These are phyloP conservation scores for Meta bourneti DNA, from an alignment of 2,888 invertebrate species.

Conservation along the genomic window DNA sequence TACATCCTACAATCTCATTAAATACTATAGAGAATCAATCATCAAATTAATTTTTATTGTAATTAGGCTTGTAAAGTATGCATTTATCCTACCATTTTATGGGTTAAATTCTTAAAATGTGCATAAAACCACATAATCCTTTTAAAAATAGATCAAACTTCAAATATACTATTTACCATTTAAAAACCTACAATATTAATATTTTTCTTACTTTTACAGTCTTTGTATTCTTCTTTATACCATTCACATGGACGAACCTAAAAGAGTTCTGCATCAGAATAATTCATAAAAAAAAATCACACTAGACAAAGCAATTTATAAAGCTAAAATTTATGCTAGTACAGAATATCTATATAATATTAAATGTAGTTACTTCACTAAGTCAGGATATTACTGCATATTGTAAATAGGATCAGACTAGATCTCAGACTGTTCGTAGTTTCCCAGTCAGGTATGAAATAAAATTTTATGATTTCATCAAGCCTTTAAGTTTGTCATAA, in stretches of 20 bases:
- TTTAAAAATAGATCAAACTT: neutral
- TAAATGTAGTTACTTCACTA: neutral
- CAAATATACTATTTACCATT: neutral
- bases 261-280: slow-evolving; percentile 71
- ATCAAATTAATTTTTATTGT: neutral
- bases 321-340: neutral
- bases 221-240: slow-evolving; percentile 91
- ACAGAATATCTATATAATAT: neutral
- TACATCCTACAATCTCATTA: too few relatives aligned
- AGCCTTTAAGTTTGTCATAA: neutral
- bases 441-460: neutral
- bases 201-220: slow-evolving; percentile 85
- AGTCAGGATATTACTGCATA: neutral
- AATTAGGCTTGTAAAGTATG: neutral
- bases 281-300: neutral
- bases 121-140: neutral
- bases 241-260: slow-evolving; percentile 89
- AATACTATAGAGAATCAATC: too few relatives aligned
- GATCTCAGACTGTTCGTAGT: neutral
- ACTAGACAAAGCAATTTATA: neutral
- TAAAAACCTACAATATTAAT: neutral
- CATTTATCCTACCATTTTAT: neutral
- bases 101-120: neutral
- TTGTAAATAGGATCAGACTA: neutral
- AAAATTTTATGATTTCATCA: neutral